Percentiles rank a stretch among this genome's conserved stretches.
Conservation (phyloP, 2,113 vertebrate genomes). For the Dromiciops gliroides region DNA sequence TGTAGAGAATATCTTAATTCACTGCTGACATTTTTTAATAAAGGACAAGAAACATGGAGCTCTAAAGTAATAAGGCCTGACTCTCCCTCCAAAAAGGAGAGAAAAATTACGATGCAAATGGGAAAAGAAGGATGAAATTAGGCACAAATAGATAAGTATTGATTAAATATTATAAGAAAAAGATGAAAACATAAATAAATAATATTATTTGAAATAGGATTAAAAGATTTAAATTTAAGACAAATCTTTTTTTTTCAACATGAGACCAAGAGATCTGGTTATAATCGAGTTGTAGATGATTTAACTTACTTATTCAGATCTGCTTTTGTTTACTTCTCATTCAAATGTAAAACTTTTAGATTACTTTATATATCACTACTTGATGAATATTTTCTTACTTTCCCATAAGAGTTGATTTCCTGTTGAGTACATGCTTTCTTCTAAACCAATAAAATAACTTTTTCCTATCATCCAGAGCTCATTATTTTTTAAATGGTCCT, state of each 20-base stretch:
- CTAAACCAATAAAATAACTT: background rate
- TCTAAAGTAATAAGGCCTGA: background rate
- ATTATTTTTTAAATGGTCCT: constrained; percentile 36
- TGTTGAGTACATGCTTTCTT: background rate
- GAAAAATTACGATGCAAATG: background rate
- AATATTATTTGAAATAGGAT: constrained; percentile 23
- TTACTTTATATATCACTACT: constrained; percentile 13
- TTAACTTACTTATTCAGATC: background rate
- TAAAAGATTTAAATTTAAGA: background rate
- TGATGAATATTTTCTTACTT: background rate
- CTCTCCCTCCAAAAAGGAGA: constrained; percentile 7
- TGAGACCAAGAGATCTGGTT: background rate
- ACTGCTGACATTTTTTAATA: constrained; percentile 13
- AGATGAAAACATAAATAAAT: background rate
- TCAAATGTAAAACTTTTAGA: background rate
- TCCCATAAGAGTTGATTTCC: background rate
- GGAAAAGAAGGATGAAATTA: background rate
- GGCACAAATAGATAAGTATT: background rate
- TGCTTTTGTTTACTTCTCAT: background rate
- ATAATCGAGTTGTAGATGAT: background rate
- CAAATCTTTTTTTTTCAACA: background rate
- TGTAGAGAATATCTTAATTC: background rate
- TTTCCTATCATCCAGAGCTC: background rate
- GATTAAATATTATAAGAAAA: background rate
- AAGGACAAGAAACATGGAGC: constrained; percentile 17